phyloP scores from a whole-genome alignment of 2,113 vertebrate genomes.

The Anguilla japonica region DNA sequence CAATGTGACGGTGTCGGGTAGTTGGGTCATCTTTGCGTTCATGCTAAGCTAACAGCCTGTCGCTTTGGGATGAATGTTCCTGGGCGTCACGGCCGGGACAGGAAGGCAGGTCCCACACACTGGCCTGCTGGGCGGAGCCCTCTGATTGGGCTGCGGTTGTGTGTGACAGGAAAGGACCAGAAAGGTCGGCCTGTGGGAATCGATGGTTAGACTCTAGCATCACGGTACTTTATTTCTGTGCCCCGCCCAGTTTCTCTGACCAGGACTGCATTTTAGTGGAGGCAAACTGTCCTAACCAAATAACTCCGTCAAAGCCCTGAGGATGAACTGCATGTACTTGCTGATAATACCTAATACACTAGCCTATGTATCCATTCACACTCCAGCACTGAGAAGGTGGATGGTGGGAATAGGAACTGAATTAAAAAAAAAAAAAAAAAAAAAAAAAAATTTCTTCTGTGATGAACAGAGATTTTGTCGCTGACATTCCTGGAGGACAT shows the following conservation, averaged over 20 bases:
- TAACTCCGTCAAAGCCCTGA: slow-evolving; percentile 18
- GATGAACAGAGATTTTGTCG: not conserved
- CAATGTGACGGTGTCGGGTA: too few relatives aligned
- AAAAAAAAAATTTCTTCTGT: not conserved
- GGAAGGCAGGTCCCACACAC: not conserved
- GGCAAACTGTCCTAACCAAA: slow-evolving; percentile 25
- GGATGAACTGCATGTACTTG: slow-evolving; percentile 52
- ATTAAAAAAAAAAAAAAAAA: not conserved
- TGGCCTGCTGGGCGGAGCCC: too few relatives aligned
- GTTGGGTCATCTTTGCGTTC: too few relatives aligned
- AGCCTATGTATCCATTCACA: slow-evolving; percentile 16
- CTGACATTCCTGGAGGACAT: not conserved
- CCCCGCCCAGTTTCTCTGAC: too few relatives aligned
- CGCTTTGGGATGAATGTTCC: not conserved
- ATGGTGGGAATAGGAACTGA: not conserved
- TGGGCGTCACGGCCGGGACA: not conserved
- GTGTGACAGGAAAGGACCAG: too few relatives aligned
- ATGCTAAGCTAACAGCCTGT: not conserved
- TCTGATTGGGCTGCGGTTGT: too few relatives aligned
- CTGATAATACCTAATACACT: not conserved
- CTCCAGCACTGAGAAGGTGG: not conserved
- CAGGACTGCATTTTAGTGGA: not conserved
- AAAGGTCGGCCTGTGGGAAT: too few relatives aligned
- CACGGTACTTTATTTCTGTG: not conserved
- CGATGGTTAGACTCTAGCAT: not conserved